Base-by-base conservation (phyloP, 2,797 vertebrate genomes). In the Sebastes steindachneri region DNA sequence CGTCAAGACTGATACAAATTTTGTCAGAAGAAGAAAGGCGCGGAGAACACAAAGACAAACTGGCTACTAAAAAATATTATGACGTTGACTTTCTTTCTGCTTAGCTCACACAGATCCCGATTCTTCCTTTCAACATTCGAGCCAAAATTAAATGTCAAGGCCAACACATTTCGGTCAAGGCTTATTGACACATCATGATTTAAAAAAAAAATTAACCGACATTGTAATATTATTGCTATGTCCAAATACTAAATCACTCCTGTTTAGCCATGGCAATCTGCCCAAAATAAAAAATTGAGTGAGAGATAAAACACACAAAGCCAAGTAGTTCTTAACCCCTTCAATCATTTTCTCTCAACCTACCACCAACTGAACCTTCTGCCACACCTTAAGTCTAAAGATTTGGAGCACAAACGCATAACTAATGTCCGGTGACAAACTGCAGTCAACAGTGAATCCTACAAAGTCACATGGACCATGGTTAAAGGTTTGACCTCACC, bases 381-480 rank as follows among this genome's bases (percentile, higher is more conserved):
- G 10, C 26, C 59, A 67, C 21, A 72, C 31, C 28, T 53, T 5
- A 68, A 25, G 37, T 29, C 19, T 9, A 48, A 48, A 48, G 26
- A 79, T 81, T 68, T 71, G 8, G 37, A 67, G 51, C 59, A 45
- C 14, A 31, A 10, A 19, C 4, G 11, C 4, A 0, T 68, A 75
- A 77, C 64, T 57, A 26, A 53, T 67, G 63, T 81, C 70, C 73
- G 35, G 68, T 82, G 80, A 86, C 68, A 58, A 17, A 29, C 60
- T 62, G 54, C n/a, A 60, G 9, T 68, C 51, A 51, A 33, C 64
- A 45, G n/a, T 70, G 63, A 37, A 35, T 71, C 51, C 28, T 11
- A 41, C 69, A 69, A 77, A 29, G 4, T 79, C 79, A 79, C 77
- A 79, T 77, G 83, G 28, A 37, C 55, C 35, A 1, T 23, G 23